These are phyloP conservation scores for Tribolium castaneum DNA, from an alignment of 1,140 invertebrate genomes.

Conservation along the genomic window DNA sequence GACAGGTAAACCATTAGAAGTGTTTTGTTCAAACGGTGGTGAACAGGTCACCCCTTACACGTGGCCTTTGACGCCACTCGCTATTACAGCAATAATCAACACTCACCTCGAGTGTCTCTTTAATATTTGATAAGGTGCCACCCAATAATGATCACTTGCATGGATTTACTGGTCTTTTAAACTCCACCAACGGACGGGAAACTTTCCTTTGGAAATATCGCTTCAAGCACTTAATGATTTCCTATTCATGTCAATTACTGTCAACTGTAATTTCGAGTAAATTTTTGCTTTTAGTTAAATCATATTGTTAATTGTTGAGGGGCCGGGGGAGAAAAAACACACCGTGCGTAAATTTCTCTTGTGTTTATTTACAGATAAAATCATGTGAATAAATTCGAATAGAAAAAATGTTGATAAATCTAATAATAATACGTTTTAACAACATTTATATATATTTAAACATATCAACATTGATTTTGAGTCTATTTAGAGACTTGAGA, in stretches of 20 bases:
- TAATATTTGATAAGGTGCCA: conserved; percentile 48
- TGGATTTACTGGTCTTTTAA: not conserved
- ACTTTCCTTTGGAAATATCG: not conserved
- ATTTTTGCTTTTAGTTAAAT: not conserved
- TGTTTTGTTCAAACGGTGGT: conserved; percentile 20
- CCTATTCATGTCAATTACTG: not conserved
- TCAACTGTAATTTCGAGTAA: not conserved
- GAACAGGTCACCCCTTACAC: conserved; percentile 43
- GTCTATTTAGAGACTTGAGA: conserved; percentile 18
- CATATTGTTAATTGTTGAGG: not conserved
- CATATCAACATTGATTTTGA: conserved; percentile 48
- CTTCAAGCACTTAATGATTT: not conserved
- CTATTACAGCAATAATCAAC: conserved; percentile 38
- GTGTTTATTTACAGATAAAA: conserved; percentile 51
- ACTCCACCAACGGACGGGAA: not conserved
- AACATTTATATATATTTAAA: conserved; percentile 50
- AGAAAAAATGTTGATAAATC: conserved; percentile 51
- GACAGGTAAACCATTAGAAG: conserved; percentile 54
- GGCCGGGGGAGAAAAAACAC: not conserved
- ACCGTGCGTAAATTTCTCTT: not conserved
- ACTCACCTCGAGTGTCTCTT: conserved; percentile 45
- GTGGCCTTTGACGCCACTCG: conserved; percentile 51
- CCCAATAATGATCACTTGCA: conserved; percentile 29
- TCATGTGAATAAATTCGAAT: conserved; percentile 44
- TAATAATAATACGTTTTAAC: conserved; percentile 44